Conservation (phyloP, 2,113 vertebrate genomes). For the Seriola quinqueradiata region DNA sequence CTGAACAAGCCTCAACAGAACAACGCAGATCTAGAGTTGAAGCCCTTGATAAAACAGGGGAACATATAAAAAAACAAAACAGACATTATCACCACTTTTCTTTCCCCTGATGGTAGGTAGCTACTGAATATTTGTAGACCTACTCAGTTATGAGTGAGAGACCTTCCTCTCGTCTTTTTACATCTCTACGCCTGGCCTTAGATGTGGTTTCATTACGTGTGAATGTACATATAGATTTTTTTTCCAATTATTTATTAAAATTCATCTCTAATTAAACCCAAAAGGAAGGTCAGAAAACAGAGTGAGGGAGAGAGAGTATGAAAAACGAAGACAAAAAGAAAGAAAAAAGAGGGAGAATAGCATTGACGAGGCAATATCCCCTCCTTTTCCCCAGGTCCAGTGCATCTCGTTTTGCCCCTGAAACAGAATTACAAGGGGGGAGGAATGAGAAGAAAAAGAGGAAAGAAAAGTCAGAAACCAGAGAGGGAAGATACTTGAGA, state of each 20-base stretch:
- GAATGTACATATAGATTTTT: constrained; percentile 48
- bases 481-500: constrained; percentile 17
- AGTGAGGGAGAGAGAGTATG: constrained; percentile 46
- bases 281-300: constrained; percentile 50
- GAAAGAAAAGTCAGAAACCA: constrained; percentile 24
- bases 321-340: constrained; percentile 57
- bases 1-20: constrained; percentile 60
- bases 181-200: constrained; percentile 16
- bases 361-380: constrained; percentile 78
- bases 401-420: constrained; percentile 80
- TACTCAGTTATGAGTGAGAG: constrained; percentile 25
- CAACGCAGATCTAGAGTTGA: constrained; percentile 59
- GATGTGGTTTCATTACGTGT: constrained; percentile 43
- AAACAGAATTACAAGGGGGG: constrained; percentile 65
- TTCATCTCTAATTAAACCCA: constrained; percentile 58
- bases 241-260: constrained; percentile 64
- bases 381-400: constrained; percentile 77
- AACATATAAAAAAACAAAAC: constrained; percentile 29
- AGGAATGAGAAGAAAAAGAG: constrained; percentile 20
- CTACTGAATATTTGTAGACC: constrained; percentile 37
- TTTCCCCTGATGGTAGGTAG: constrained; percentile 39
- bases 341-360: constrained; percentile 65
- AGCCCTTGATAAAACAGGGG: constrained; percentile 72
- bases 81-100: constrained; percentile 27
- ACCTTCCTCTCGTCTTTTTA: constrained; percentile 38